Percentiles rank a stretch among this genome's conserved stretches.
phyloP scores from a whole-genome alignment of 1,140 invertebrate species.

The Heliconius hewitsoni region DNA sequence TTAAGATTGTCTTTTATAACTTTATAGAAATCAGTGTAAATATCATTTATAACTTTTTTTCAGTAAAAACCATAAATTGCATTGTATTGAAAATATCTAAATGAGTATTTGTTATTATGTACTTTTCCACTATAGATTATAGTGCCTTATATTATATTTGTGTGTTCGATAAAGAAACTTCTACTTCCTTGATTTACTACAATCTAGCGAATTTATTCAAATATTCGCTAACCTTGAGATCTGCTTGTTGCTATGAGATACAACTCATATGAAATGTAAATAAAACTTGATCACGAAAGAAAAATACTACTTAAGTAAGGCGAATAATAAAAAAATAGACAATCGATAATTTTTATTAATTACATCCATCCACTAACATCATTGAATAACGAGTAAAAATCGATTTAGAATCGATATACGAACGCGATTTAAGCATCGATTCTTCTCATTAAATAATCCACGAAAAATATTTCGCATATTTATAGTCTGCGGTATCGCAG shows the following conservation, averaged over 20 bases:
- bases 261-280: constrained; percentile 60
- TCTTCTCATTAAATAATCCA: constrained; percentile 46
- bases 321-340: constrained; percentile 27
- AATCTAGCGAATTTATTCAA: constrained; percentile 59
- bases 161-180: constrained; percentile 19
- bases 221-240: constrained; percentile 66
- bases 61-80: not conserved
- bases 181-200: constrained; percentile 59
- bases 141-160: not conserved
- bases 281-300: constrained; percentile 44
- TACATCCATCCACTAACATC: constrained; percentile 21
- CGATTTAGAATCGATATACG: constrained; percentile 4
- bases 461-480: constrained; percentile 54
- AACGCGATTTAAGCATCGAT: constrained; percentile 22
- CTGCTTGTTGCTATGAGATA: constrained; percentile 65
- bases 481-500: constrained; percentile 54
- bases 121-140: not conserved
- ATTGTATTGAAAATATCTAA: not conserved
- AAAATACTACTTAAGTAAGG: constrained; percentile 30
- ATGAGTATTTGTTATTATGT: not conserved
- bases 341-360: constrained; percentile 36
- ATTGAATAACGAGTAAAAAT: constrained; percentile 31
- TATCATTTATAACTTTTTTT: not conserved
- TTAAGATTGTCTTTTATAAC: not conserved
- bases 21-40: no score